Evolutionary conservation across 2,797 vertebrate species (phyloP).

Genomic region (Alcedo quadribrachys): DNA sequence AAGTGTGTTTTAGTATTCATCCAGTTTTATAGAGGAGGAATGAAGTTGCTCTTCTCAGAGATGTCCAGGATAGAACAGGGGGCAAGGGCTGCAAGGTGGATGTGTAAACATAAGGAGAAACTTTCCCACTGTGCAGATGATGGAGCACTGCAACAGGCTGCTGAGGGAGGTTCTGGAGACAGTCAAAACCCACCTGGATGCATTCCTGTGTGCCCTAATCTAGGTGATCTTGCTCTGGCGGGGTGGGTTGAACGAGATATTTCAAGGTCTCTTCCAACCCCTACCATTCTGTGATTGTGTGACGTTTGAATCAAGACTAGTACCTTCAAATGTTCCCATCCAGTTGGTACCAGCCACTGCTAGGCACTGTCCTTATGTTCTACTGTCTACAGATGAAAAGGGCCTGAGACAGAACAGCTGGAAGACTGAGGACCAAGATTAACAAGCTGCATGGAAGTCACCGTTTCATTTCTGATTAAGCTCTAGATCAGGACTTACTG

Average conservation of each 20-base stretch:
- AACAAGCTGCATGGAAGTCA: neutral
- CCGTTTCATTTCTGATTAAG: neutral
- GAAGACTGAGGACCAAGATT: neutral
- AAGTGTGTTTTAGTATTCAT: neutral
- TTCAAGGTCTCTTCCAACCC: too few species aligned
- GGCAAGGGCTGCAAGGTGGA: too few species aligned
- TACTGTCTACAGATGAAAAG: neutral
- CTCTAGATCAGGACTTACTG: rapidly evolving
- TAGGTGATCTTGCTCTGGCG: too few species aligned
- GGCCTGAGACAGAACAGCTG: neutral
- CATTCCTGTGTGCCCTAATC: too few species aligned
- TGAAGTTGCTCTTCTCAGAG: neutral
- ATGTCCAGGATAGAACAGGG: too few species aligned
- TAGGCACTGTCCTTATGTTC: neutral
- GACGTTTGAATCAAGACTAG: neutral
- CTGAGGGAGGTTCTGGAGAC: too few species aligned
- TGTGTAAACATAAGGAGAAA: too few species aligned
- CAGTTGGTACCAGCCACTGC: neutral
- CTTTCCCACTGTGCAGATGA: too few species aligned
- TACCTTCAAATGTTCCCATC: neutral
- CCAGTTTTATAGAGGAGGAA: neutral
- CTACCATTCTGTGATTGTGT: too few species aligned
- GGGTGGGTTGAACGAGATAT: too few species aligned
- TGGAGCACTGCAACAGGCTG: too few species aligned
- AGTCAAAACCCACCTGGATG: too few species aligned